Evolutionary conservation across 2,888 invertebrate genomes (phyloP), one percentile per base, ranked within the genome.

Genomic region (Bimastos eiseni): DNA sequence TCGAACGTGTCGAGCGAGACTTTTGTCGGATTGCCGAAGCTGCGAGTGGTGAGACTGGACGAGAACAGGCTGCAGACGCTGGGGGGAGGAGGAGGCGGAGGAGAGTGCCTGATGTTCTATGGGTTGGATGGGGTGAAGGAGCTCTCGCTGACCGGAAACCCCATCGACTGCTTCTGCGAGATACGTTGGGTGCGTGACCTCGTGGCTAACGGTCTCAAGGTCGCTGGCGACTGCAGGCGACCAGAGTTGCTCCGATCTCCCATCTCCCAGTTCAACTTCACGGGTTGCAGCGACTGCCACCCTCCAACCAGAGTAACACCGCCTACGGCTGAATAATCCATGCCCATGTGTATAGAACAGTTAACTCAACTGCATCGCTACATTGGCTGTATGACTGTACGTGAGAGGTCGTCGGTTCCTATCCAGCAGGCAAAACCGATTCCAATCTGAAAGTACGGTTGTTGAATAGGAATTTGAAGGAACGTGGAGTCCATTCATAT

Each of bases 91-190:
- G 34, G 17, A 13, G 86, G 86, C 34, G 86, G 36, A 36, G 37
- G 86, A 34, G 34, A 37, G 24, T 86, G 36, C 86, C 19, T 86
- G 36, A 24, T 86, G 36, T n/a, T n/a, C n/a, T 34, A 34, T 17
- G 90, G 90, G 11, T 37, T 91, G n/a, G 84, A 88, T 17, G 44
- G 37, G 11, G 24, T 92, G 36, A 88, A 70, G 38, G 86, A 90
- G 44, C 83, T 92, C 19, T 88, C 88, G 34, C 90, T 91, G 5
- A n/a, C 30, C 19, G 90, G 90, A 37, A 92, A 92, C 86, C 92
- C 92, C 70, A 83, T 92, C 49, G 41, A 91, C 30, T 92, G 92
- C 89, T 90, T 86, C 90, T 92, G 92, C 55, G 55, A 83, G 33
- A 55, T 91, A 90, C 37, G 89, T 15, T 91, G 91, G 91, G 30